A percentile compares a stretch with the other conserved stretches of the same genome.
Conservation (phyloP, 2,888 invertebrate species). For the Heliconius aoede region DNA sequence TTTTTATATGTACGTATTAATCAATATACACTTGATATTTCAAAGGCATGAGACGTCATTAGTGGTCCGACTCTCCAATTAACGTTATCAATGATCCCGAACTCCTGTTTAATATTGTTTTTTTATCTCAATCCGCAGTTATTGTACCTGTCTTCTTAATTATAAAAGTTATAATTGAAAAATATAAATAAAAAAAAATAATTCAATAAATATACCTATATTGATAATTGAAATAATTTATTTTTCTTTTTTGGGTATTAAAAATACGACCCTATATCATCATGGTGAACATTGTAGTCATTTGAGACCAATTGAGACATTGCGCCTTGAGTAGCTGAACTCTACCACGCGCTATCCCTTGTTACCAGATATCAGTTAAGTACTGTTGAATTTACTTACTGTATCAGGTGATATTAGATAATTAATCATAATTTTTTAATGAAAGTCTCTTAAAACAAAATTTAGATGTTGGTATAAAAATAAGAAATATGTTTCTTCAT, state of each 20-base stretch:
- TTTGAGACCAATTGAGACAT: too few relatives aligned
- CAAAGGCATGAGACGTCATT: slow-evolving; percentile 45
- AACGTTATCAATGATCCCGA: slow-evolving; percentile 30
- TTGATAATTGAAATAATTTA: too few relatives aligned
- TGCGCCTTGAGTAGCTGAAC: too few relatives aligned
- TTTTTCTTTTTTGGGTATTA: too few relatives aligned
- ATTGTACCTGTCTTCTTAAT: slow-evolving; percentile 1
- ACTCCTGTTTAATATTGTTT: slow-evolving; percentile 29
- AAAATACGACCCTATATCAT: too few relatives aligned
- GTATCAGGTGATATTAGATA: neutral
- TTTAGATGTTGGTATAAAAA: neutral
- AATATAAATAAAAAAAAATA: neutral
- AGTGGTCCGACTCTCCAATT: slow-evolving; percentile 45
- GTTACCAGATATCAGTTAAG: neutral
- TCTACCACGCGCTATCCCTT: neutral
- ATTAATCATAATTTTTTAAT: neutral
- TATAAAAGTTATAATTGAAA: slow-evolving; percentile 6
- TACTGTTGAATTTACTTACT: too few relatives aligned
- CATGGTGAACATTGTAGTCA: too few relatives aligned
- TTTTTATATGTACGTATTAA: slow-evolving; percentile 21
- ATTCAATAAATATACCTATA: neutral
- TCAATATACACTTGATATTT: slow-evolving; percentile 43
- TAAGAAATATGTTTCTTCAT: slow-evolving; percentile 1
- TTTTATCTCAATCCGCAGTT: neutral
- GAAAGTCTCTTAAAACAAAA: neutral